Base-by-base conservation (phyloP, 2,888 invertebrate species). In the Cecidostiba fungosa region DNA sequence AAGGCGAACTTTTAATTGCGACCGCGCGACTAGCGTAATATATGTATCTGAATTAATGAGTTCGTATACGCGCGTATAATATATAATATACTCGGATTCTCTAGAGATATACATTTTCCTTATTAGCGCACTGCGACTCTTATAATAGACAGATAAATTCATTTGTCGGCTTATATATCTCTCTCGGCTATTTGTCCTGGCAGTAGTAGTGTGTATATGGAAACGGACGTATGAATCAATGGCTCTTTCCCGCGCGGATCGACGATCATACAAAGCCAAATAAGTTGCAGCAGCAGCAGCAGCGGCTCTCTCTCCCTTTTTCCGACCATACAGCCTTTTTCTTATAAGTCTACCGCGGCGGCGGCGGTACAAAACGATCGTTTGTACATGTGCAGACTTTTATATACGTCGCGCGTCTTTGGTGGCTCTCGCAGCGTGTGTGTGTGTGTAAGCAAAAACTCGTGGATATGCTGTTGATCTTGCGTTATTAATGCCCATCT, bases 401-500 rank as follows among this genome's bases (percentile, higher is more conserved):
- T 10, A 3, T 62, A 12, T 66, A 66, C 29, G n/a, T 10, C 66
- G 66, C 29, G 26, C 66, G 29, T 66, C 26, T 26, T 66, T 29
- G 66, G 29, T 26, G 66, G n/a, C 29, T 54, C 54, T n/a, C 36
- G 54, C 54, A 23, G 26, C 26, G 5, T 6, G 16, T 3, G 54
- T 3, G 54, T 0, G 12, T 10, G 12, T 14, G 66, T 14, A 29
- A 26, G 66, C 26, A 59, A 59, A 59, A 59, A 59, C 54, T 23
- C 29, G 26, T 14, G 26, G 66, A 29, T 66, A 14, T 23, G 66
- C 66, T 14, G 26, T 3, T 29, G 29, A 66, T 66, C 66, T 26
- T 66, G 66, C 66, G 66, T 66, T 66, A 66, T 66, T 66, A 66
- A 66, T 66, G 66, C 66, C 66, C 66, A 66, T 29, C 66, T 66